Evolutionary conservation across 2,888 invertebrate genomes (phyloP), one percentile per base, ranked within the genome.

Genomic region (Eueremaeus valkanovi): DNA sequence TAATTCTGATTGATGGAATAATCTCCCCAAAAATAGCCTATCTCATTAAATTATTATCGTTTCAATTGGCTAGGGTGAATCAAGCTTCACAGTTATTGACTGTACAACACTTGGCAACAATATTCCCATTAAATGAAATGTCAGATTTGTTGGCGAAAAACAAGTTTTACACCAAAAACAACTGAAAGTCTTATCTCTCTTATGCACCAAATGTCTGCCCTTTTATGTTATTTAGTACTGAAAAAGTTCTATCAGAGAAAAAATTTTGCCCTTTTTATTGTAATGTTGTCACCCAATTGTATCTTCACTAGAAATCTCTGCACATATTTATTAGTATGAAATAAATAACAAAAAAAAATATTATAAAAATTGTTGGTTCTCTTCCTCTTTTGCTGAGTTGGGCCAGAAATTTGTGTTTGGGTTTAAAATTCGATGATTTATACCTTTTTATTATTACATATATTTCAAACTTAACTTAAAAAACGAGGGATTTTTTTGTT

Each of bases 161-260:
- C 51, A 51, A 51, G 51, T 51, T 51, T n/a, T 21, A 21, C 51
- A n/a, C 21, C n/a, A 51, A n/a, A 51, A 51, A 51, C 36, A 36
- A 36, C 6, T 36, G 36, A 36, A 36, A 11, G 13, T 31, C 61
- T 61, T 61, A 61, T 61, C 61, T 31, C 61, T 29, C 61, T n/a
- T 61, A 61, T 61, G 29, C 61, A 61, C 61, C 61, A 27, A 61
- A 27, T 61, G 61, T 61, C 61, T 61, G 61, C 18, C 6, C n/a
- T 21, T n/a, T 51, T 51, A 8, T n/a, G n/a, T 51, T n/a, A 51
- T 45, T 16, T 45, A 45, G n/a, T n/a, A n/a, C n/a, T n/a, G n/a
- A 45, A 16, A 18, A 45, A 18, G 51, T 6, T 21, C 51, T 8
- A 11, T 8, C n/a, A 51, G 51, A 51, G 36, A 8, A 36, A 8